phyloP scores from a whole-genome alignment of 2,888 invertebrate genomes.

The Drosophila neonasuta region DNA sequence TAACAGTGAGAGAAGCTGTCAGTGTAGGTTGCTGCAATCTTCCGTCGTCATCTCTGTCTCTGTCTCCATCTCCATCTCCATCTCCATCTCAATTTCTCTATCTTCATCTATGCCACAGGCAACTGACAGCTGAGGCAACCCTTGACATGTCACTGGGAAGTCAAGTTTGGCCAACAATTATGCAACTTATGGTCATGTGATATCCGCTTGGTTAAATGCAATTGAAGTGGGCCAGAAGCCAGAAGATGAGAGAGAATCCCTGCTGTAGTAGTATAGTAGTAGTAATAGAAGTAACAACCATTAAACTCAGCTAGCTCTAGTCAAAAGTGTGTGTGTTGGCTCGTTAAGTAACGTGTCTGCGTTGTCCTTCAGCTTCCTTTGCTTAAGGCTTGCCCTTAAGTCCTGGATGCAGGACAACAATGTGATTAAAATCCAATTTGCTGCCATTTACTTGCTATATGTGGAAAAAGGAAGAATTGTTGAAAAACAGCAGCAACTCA shows the following conservation, averaged over 20 bases:
- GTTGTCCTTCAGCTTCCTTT: neutral
- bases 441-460: constrained; percentile 59
- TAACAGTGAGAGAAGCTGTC: neutral
- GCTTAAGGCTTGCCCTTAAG: neutral
- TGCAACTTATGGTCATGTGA: constrained; percentile 6
- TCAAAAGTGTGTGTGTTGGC: neutral
- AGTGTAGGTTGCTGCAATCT: neutral
- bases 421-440: constrained; percentile 75
- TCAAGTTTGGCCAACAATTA: constrained; percentile 6
- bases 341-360: constrained; percentile 13
- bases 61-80: neutral
- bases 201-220: constrained; percentile 13
- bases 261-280: neutral
- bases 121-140: neutral
- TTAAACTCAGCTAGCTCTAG: constrained; percentile 3
- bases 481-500: constrained; percentile 26
- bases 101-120: neutral
- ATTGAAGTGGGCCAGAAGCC: constrained; percentile 4
- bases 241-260: constrained; percentile 2
- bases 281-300: neutral
- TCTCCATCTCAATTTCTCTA: too few species aligned
- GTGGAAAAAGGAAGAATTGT: constrained; percentile 42
- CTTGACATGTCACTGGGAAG: constrained; percentile 1
- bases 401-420: constrained; percentile 53
- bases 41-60: neutral